phyloP scores from a whole-genome alignment of 2,113 vertebrate genomes.

The Morone saxatilis region DNA sequence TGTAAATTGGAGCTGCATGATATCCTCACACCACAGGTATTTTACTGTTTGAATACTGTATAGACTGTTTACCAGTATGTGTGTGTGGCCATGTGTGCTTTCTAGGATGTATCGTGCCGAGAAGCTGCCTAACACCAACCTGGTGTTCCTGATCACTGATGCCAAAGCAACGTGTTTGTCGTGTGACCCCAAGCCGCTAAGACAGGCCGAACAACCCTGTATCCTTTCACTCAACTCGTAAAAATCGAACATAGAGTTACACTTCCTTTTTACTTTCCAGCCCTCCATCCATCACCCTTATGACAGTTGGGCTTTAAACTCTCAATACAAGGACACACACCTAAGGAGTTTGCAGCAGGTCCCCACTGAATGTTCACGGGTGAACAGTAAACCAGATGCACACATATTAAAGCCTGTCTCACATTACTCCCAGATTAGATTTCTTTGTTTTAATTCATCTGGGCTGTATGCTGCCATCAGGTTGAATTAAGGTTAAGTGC shows the following conservation, averaged over 20 bases:
- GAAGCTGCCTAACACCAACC: slow-evolving; percentile 95
- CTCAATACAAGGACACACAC: slow-evolving; percentile 63
- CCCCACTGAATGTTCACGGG: slow-evolving; percentile 58
- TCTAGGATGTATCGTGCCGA: slow-evolving; percentile 91
- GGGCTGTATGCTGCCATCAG: slow-evolving; percentile 55
- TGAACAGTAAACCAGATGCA: slow-evolving; percentile 76
- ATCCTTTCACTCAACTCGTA: slow-evolving; percentile 88
- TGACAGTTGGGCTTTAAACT: slow-evolving; percentile 62
- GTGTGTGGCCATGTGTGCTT: slow-evolving; percentile 76
- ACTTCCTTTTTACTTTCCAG: slow-evolving; percentile 52
- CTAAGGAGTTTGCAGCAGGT: slow-evolving; percentile 64
- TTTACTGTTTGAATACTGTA: slow-evolving; percentile 11
- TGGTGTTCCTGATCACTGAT: slow-evolving; percentile 97
- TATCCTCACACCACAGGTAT: background rate
- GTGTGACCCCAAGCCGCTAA: slow-evolving; percentile 92
- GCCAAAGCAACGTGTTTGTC: slow-evolving; percentile 92
- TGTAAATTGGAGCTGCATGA: background rate
- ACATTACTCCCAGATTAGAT: slow-evolving; percentile 62
- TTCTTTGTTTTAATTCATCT: slow-evolving; percentile 56
- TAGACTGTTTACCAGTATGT: slow-evolving; percentile 23
- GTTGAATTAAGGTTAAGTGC: slow-evolving; percentile 61
- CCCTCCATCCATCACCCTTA: slow-evolving; percentile 63
- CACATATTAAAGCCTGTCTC: slow-evolving; percentile 65
- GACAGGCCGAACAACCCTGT: slow-evolving; percentile 97
- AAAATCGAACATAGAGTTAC: slow-evolving; percentile 51